Percentiles rank a stretch among this genome's conserved stretches.
These are phyloP conservation scores for Diachasmimorpha longicaudata DNA, from an alignment of 1,140 invertebrate species.

Conservation along the genomic window DNA sequence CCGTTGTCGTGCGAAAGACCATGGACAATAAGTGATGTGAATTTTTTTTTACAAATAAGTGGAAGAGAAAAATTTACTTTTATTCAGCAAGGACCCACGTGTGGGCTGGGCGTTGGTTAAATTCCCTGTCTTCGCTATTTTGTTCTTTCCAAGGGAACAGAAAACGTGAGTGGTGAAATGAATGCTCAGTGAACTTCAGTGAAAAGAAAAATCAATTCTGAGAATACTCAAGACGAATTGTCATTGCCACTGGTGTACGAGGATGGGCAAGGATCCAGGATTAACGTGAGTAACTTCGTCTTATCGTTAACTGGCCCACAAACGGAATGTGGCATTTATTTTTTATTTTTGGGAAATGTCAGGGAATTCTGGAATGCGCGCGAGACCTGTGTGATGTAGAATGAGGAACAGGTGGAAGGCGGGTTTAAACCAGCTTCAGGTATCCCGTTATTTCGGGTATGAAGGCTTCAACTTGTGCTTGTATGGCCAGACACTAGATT, in stretches of 20 bases:
- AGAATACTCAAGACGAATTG: no score
- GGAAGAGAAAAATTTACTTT: no score
- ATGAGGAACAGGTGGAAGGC: conserved; percentile 16
- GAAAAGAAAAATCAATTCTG: no score
- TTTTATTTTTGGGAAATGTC: no score
- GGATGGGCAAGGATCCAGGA: background rate
- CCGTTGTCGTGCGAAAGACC: no score
- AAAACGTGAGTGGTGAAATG: background rate
- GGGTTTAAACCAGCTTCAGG: background rate
- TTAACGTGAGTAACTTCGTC: background rate
- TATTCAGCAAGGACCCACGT: background rate
- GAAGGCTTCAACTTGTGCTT: background rate
- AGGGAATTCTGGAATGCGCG: background rate
- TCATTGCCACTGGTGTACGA: background rate
- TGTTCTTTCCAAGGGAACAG: background rate
- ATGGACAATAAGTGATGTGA: no score
- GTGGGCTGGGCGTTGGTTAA: background rate
- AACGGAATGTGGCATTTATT: no score
- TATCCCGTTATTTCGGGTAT: conserved; percentile 5
- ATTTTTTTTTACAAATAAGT: no score
- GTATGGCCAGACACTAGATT: background rate
- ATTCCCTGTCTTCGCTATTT: background rate
- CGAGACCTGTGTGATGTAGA: background rate
- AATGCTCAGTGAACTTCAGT: background rate
- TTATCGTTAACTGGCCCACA: no score